Base-by-base conservation (phyloP, 2,888 invertebrate genomes). In the Julus scanicus region DNA sequence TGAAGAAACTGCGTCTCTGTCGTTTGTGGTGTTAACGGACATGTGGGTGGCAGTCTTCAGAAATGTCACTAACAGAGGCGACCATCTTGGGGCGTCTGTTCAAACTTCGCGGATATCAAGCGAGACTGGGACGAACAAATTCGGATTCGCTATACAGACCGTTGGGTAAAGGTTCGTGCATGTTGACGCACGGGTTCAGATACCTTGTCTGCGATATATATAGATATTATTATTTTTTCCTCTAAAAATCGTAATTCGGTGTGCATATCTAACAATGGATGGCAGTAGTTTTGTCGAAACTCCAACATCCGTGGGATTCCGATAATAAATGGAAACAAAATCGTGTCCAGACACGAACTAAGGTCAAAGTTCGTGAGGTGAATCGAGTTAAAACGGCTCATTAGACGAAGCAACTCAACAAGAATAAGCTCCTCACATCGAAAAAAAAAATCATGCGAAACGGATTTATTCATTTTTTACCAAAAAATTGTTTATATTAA, bases 181-280 rank as follows among this genome's bases (percentile, higher is more conserved):
- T n/a, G 2, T 2, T 57, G 17, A 57, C 17, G n/a, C 57, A 15
- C 5, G 57, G 11, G 53, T 8, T 44, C 6, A 44, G 44, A 44
- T 44, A 44, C 53, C 53, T 53, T 15, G 53, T 71, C 71, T 71
- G 71, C 71, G 20, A 71, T 29, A 44, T n/a, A 44, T 44, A 71
- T 71, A 29, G 71, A 29, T n/a, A n/a, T n/a, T 29, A 71, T 71
- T 57, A 44, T 44, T 57, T 57, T 20, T 17, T 71, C 29, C 9
- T 71, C 71, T 29, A 71, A 71, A 71, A 71, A 71, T 71, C 71
- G 29, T 71, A 29, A 71, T 71, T 71, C 71, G 29, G 71, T 29
- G 71, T 71, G 71, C 71, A 71, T 71, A 71, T 71, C 71, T 71
- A 71, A 71, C 29, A 71, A 71, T 71, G 71, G 71, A 71, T 71